These are phyloP conservation scores for Capreolus pygargus DNA, from an alignment of 2,113 vertebrate genomes.

Conservation along the genomic window DNA sequence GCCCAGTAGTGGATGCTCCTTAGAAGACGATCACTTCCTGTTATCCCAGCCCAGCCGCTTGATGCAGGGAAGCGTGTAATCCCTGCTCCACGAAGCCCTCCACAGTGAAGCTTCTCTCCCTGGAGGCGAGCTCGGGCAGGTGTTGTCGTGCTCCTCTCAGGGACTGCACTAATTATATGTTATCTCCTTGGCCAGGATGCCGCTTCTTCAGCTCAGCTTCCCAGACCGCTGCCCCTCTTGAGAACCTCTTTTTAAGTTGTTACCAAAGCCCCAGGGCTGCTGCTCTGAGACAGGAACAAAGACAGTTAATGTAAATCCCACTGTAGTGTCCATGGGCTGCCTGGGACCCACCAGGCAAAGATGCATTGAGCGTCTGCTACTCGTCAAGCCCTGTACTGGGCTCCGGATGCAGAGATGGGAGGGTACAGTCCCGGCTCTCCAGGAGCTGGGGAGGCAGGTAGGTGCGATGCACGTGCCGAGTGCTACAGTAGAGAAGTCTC, in stretches of 20 bases:
- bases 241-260: background rate
- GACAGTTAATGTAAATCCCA: background rate
- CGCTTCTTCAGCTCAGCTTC: background rate
- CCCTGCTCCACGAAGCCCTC: fast-evolving
- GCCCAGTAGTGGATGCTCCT: background rate
- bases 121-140: background rate
- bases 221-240: background rate
- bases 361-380: background rate
- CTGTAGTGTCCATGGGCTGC: background rate
- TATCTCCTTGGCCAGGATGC: background rate
- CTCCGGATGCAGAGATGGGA: background rate
- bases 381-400: background rate
- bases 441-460: background rate
- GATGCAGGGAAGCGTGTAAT: background rate
- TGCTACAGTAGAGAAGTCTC: too few relatives aligned
- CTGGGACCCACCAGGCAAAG: background rate
- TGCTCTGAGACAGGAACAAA: background rate
- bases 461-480: fast-evolving
- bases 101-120: background rate
- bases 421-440: fast-evolving
- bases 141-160: too few relatives aligned
- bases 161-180: background rate
- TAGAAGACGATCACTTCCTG: background rate
- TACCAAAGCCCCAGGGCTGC: background rate
- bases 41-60: background rate